Base-by-base conservation (phyloP, 1,140 invertebrate genomes). In the Apocrypta bakeri region DNA sequence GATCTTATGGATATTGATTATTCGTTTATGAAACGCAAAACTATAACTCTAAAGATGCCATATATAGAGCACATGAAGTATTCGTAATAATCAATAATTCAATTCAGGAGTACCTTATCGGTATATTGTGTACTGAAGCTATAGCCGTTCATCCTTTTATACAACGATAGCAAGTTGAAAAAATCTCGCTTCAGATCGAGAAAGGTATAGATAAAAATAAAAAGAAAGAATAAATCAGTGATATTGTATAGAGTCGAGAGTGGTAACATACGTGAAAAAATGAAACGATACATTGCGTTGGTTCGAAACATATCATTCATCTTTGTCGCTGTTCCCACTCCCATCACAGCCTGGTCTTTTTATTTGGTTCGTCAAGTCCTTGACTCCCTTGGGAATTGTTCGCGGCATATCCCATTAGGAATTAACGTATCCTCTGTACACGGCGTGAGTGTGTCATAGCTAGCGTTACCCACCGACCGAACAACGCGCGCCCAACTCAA, bases 341-440 rank as follows among this genome's bases (percentile, higher is more conserved):
- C 74, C 24, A 21, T 74, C 31, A 0, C 66, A 14, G 64, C 63
- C 21, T 33, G 73, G 64, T 82, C 48, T 56, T 56, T 82, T 76
- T 82, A 84, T 87, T 85, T 83, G 81, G 56, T 81, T 81, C 37
- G 37, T 42, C 56, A 0, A n/a, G 17, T 14, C 33, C 40, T 12
- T 1, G 24, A 17, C 81, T 78, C 74, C 69, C 64, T 31, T 37
- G 77, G 79, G 86, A 85, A 89, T 90, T 90, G 89, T 88, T 86
- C 83, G 82, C 89, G 90, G 88, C 89, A 90, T 90, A 83, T 84
- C 86, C 81, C 85, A 88, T 87, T 88, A 88, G 90, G 86, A 90
- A 90, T 90, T 89, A 89, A 89, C 86, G 87, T 84, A 85, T 86
- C 77, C 37, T 73, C 48, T 40, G 12, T 12, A 56, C 48, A 56